A percentile compares a stretch with the other conserved stretches of the same genome.
These are phyloP conservation scores for Conomelus anceps DNA, from an alignment of 2,888 invertebrate genomes.

Conservation along the genomic window DNA sequence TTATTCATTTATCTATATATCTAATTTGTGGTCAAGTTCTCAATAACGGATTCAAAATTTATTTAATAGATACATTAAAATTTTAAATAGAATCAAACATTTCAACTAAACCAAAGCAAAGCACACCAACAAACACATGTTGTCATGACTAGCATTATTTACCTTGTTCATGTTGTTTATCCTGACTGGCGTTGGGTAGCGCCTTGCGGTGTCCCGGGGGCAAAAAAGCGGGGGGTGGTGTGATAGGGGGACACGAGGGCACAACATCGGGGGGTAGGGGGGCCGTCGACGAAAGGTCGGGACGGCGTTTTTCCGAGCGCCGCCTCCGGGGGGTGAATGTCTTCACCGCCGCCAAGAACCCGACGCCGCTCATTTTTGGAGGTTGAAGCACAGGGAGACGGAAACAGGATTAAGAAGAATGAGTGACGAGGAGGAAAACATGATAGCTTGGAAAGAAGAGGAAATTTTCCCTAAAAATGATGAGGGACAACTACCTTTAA, in stretches of 20 bases:
- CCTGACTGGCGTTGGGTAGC: slow-evolving; percentile 35
- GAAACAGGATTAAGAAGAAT: slow-evolving; percentile 36
- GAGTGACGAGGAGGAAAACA: not conserved
- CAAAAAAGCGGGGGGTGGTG: slow-evolving; percentile 60
- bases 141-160: not conserved
- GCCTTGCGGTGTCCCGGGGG: slow-evolving; percentile 52
- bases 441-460: not conserved
- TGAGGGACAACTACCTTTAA: no score
- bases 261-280: slow-evolving; percentile 31
- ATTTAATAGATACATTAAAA: no score
- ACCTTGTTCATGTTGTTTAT: not conserved
- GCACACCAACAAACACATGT: no score
- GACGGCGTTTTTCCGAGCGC: slow-evolving; percentile 56
- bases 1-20: no score
- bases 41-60: no score
- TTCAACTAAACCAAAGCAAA: no score
- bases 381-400: not conserved
- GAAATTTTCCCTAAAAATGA: slow-evolving; percentile 1
- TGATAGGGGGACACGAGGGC: slow-evolving; percentile 45
- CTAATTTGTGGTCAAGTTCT: no score
- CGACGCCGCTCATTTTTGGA: slow-evolving; percentile 50
- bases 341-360: slow-evolving; percentile 55
- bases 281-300: slow-evolving; percentile 41
- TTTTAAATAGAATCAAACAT: no score
- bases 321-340: slow-evolving; percentile 55